Percentiles rank a stretch among this genome's conserved stretches.
Conservation (phyloP, 2,797 vertebrate species). For the Stomatorhinus walkeri region DNA sequence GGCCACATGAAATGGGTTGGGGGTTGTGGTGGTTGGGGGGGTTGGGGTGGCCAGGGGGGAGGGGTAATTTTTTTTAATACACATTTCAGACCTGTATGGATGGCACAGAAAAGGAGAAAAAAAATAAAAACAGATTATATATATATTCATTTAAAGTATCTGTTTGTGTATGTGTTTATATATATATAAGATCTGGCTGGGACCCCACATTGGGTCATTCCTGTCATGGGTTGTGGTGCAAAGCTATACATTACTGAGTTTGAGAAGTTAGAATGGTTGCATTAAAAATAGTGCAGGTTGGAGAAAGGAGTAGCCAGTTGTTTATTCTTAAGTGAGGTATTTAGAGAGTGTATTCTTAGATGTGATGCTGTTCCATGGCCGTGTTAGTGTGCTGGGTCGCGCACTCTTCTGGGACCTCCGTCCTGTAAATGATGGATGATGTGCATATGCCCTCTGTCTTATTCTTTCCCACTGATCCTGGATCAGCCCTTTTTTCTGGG, state of each 20-base stretch:
- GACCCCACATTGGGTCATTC: neutral
- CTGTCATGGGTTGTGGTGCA: neutral
- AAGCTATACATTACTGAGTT: conserved; percentile 38
- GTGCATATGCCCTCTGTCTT: neutral
- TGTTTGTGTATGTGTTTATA: neutral
- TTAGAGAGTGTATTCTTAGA: conserved; percentile 51
- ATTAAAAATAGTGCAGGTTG: conserved; percentile 53
- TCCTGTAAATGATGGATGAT: conserved; percentile 22
- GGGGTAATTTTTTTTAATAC: neutral
- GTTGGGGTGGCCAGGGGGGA: neutral
- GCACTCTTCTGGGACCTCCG: conserved; percentile 47
- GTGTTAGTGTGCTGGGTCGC: conserved; percentile 55
- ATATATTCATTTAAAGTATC: neutral
- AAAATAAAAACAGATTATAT: neutral
- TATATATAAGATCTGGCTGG: neutral
- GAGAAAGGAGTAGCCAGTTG: conserved; percentile 17
- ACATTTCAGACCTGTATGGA: neutral
- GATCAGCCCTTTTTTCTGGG: neutral
- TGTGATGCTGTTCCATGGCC: conserved; percentile 45
- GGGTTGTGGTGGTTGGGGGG: neutral
- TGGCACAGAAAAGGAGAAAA: neutral
- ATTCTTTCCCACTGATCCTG: neutral
- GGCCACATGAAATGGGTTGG: neutral
- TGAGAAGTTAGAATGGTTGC: conserved; percentile 42
- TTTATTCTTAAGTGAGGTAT: conserved; percentile 27